Conservation (phyloP, 2,797 vertebrate genomes). For the Pampus argenteus region DNA sequence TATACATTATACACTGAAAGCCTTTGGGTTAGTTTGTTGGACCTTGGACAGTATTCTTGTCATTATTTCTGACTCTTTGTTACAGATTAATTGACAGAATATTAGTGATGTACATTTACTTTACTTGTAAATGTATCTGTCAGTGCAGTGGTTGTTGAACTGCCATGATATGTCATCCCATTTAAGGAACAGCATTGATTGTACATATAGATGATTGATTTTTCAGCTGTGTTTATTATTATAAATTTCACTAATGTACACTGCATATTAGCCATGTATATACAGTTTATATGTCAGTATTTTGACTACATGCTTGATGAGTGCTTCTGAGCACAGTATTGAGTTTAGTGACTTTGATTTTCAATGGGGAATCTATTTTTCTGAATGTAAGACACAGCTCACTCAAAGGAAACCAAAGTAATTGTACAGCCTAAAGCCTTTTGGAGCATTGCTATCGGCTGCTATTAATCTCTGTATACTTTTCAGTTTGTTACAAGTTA, state of each 20-base stretch:
- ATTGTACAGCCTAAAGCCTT: not conserved
- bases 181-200: not conserved
- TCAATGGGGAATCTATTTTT: not conserved
- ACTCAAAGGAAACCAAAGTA: not conserved
- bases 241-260: too few relatives aligned
- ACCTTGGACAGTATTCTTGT: not conserved
- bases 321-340: not conserved
- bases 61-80: not conserved
- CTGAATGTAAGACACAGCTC: not conserved
- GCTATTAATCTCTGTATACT: not conserved
- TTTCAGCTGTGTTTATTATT: not conserved
- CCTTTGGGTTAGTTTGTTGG: not conserved
- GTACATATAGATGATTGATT: not conserved
- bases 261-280: too few relatives aligned
- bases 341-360: not conserved
- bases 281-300: not conserved
- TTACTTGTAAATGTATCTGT: not conserved
- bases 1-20: not conserved
- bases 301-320: not conserved
- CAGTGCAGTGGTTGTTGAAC: slow-evolving; percentile 3
- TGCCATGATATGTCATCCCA: not conserved
- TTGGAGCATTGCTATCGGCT: not conserved
- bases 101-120: too few relatives aligned
- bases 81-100: not conserved
- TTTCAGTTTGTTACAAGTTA: slow-evolving; percentile 8